Evolutionary conservation across 2,888 invertebrate genomes (phyloP).

Genomic region (Xanthostigma xanthostigma): DNA sequence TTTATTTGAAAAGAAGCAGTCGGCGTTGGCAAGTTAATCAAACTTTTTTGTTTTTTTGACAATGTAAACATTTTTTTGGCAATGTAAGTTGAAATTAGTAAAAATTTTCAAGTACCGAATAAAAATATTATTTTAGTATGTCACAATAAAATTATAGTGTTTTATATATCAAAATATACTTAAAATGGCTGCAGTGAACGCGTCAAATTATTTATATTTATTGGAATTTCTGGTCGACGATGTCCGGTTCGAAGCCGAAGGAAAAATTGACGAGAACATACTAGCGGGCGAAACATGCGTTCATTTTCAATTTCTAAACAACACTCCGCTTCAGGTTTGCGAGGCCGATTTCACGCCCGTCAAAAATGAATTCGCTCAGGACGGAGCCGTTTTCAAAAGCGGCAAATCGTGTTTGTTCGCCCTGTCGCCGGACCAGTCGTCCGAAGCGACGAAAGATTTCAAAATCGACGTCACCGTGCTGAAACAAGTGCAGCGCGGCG

Average conservation of each 20-base stretch:
- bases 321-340: conserved; percentile 43
- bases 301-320: conserved; percentile 39
- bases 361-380: conserved; percentile 25
- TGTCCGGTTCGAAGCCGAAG: conserved; percentile 28
- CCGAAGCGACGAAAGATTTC: conserved; percentile 35
- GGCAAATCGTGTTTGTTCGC: conserved; percentile 57
- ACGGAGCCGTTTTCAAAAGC: conserved; percentile 35
- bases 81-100: conserved; percentile 7
- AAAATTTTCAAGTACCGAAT: conserved; percentile 11
- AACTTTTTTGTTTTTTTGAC: conserved; percentile 9
- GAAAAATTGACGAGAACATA: conserved; percentile 31
- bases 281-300: conserved; percentile 38
- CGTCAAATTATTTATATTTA: conserved; percentile 36
- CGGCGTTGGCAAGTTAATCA: background rate
- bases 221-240: conserved; percentile 47
- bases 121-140: background rate
- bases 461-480: conserved; percentile 40
- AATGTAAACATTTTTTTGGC: conserved; percentile 9
- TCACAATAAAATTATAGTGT: background rate
- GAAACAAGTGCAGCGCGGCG: conserved; percentile 42
- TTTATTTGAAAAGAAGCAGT: too few species aligned
- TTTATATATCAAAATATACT: background rate
- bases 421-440: conserved; percentile 36
- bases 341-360: conserved; percentile 36
- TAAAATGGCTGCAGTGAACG: conserved; percentile 32